These are phyloP conservation scores for Malthinus flaveolus DNA, from an alignment of 2,888 invertebrate species.

Conservation along the genomic window DNA sequence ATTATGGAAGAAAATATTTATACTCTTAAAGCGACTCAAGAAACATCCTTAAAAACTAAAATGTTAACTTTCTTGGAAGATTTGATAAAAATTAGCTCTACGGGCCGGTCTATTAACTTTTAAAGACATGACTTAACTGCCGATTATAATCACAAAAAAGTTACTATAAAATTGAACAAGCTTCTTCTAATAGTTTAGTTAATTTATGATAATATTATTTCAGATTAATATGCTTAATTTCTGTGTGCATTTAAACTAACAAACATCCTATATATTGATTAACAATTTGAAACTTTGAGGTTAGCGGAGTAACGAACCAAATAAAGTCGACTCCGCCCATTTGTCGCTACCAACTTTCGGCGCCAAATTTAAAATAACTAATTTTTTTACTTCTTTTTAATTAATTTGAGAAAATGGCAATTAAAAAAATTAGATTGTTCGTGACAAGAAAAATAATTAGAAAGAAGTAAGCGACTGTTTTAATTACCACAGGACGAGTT, in stretches of 20 bases:
- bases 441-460: too few relatives aligned
- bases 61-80: too few relatives aligned
- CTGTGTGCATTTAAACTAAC: neutral
- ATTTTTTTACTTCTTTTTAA: too few relatives aligned
- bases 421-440: too few relatives aligned
- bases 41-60: too few relatives aligned
- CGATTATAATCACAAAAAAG: neutral
- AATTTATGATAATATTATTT: neutral
- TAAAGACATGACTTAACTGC: conserved; percentile 33
- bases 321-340: neutral
- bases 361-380: neutral
- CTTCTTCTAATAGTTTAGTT: neutral
- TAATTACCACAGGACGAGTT: conserved; percentile 15
- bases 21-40: too few relatives aligned
- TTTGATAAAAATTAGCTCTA: conserved; percentile 31
- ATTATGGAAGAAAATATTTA: too few relatives aligned
- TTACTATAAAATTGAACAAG: neutral
- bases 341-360: neutral
- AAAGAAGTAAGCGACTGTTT: neutral
- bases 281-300: too few relatives aligned
- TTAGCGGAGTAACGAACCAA: neutral
- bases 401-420: too few relatives aligned
- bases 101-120: conserved; percentile 34
- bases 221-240: neutral
- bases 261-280: neutral